Base-by-base conservation (phyloP, 2,888 invertebrate species). In the Linyphia triangularis region DNA sequence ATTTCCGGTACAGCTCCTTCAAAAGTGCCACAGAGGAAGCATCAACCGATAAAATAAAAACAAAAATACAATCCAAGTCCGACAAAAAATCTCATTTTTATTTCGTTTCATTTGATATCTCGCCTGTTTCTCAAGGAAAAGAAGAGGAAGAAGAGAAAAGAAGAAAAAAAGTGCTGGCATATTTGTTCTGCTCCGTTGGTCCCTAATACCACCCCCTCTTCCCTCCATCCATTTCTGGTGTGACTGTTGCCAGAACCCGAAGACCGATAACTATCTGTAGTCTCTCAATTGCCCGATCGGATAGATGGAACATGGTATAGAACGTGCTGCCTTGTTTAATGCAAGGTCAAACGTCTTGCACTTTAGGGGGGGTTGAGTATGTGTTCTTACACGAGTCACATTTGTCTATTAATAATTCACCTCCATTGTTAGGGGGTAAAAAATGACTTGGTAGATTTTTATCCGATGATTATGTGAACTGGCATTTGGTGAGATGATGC, bases 181-280 rank as follows among this genome's bases (percentile, higher is more conserved):
- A 88, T 88, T 88, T 88, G 86, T 88, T 88, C 81, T 88, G 86
- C 81, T 88, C 81, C 86, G 86, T 28, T 75, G 86, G 51, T 13
- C 86, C 24, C 81, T 88, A 88, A 88, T 88, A 67, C 69, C 63
- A 40, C 37, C 57, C 73, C 67, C 57, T 79, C 79, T 79, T 81
- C 81, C 65, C 33, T n/a, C 51, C 5, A n/a, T n/a, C 51, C 16
- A 9, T 51, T 13, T 51, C 16, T 9, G 4, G 33, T 33, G 33
- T 33, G 33, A 33, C 9, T 33, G 33, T 3, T 51, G 51, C 51
- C 51, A 51, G 51, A 51, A n/a, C 13, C 51, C 51, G n/a, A 33
- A 33, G 33, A 9, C 72, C 72, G 86, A 88, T 88, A 69, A 73
- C 75, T 75, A 86, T 75, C 85, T 65, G 57, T 72, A 24, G 19